Evolutionary conservation across 1,140 invertebrate genomes (phyloP).

Genomic region (Chironomus striatipennis): DNA sequence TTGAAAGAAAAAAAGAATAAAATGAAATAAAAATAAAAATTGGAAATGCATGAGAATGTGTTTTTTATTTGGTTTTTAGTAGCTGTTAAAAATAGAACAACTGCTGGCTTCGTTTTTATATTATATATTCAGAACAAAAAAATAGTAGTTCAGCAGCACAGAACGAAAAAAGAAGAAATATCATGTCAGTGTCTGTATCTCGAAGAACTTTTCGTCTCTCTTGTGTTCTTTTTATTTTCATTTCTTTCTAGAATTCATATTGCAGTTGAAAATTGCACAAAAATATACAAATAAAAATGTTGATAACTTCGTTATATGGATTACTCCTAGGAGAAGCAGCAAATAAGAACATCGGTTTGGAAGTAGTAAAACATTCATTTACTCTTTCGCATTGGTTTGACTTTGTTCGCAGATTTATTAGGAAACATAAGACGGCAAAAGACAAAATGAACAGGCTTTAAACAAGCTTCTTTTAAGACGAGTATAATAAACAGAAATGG

Average conservation of each 20-base stretch:
- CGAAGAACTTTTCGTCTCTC: constrained; percentile 2
- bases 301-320: background rate
- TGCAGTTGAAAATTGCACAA: background rate
- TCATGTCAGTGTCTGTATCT: constrained; percentile 3
- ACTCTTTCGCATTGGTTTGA: too few relatives aligned
- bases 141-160: background rate
- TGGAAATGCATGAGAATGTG: background rate
- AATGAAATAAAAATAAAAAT: background rate
- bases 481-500: too few relatives aligned
- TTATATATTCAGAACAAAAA: background rate
- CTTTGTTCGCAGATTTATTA: too few relatives aligned
- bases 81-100: constrained; percentile 8
- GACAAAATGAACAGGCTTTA: background rate
- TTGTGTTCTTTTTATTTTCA: background rate
- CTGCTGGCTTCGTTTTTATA: constrained; percentile 6
- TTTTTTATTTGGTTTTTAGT: background rate
- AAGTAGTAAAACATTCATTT: too few relatives aligned
- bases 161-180: background rate
- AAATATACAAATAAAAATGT: background rate
- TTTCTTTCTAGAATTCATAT: background rate
- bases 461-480: background rate
- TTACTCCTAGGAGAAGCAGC: background rate
- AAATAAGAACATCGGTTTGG: too few relatives aligned
- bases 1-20: background rate
- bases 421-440: background rate